Evolutionary conservation across 2,797 vertebrate species (phyloP).

Genomic region (Lepus oiostolus): DNA sequence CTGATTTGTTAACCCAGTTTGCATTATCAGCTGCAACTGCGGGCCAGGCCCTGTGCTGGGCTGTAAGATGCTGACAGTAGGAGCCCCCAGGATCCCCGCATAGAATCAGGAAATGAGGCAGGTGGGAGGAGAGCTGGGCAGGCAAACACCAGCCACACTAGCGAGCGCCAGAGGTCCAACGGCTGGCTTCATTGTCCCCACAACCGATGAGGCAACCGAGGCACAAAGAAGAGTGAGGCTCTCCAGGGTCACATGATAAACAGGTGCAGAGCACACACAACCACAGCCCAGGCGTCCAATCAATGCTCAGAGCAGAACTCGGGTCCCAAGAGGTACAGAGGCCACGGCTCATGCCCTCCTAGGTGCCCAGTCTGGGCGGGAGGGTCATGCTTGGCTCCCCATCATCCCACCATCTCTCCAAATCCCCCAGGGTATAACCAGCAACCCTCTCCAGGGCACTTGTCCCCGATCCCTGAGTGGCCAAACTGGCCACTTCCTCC

Average conservation of each 20-base stretch:
- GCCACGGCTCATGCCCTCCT: too few relatives aligned
- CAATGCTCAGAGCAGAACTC: neutral
- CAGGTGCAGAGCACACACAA: neutral
- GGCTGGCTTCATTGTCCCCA: neutral
- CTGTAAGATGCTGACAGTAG: neutral
- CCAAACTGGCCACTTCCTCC: neutral
- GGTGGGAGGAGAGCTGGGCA: neutral
- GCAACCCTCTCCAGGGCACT: neutral
- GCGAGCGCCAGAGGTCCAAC: neutral
- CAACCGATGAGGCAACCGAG: neutral
- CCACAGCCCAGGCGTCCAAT: too few relatives aligned
- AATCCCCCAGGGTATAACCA: neutral
- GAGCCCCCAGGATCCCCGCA: neutral
- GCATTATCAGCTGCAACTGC: neutral
- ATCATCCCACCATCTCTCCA: neutral
- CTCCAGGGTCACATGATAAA: neutral
- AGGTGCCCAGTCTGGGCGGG: neutral
- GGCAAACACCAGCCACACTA: neutral
- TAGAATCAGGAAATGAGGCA: neutral
- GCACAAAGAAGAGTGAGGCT: neutral
- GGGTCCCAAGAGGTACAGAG: fast-evolving
- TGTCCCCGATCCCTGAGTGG: neutral
- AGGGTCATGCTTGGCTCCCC: neutral
- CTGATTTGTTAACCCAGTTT: neutral
- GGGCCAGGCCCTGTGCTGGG: neutral